These are phyloP conservation scores for Anisognathus igniventris DNA, from an alignment of 2,797 vertebrate genomes.

Conservation along the genomic window DNA sequence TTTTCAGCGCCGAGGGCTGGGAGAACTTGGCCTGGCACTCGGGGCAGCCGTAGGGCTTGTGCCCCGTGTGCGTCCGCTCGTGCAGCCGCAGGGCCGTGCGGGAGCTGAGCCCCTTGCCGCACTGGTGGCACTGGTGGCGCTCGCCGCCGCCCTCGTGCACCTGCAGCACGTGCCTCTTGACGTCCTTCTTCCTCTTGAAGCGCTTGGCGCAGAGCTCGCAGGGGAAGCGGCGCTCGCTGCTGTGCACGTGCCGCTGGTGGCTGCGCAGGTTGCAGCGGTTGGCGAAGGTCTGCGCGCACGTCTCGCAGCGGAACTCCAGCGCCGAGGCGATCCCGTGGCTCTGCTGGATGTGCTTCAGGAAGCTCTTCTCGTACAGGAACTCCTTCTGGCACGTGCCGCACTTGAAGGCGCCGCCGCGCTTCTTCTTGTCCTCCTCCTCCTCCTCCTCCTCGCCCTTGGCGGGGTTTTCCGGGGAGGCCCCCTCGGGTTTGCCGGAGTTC, in stretches of 20 bases:
- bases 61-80: slow-evolving; percentile 90
- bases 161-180: slow-evolving; percentile 88
- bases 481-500: background rate
- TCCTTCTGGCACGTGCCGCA: slow-evolving; percentile 87
- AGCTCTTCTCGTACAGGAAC: slow-evolving; percentile 94
- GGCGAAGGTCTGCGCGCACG: slow-evolving; percentile 90
- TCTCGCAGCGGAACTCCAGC: slow-evolving; percentile 84
- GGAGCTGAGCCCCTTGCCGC: slow-evolving; percentile 94
- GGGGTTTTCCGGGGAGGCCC: background rate
- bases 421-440: slow-evolving; percentile 33
- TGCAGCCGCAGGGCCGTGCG: slow-evolving; percentile 89
- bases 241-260: slow-evolving; percentile 96
- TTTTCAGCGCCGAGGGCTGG: slow-evolving; percentile 95
- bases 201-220: slow-evolving; percentile 89
- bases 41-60: slow-evolving; percentile 87
- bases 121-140: slow-evolving; percentile 83
- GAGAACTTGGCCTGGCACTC: slow-evolving; percentile 90
- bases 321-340: slow-evolving; percentile 85
- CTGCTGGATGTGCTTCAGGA: slow-evolving; percentile 87
- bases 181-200: slow-evolving; percentile 96
- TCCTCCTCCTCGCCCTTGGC: slow-evolving; percentile 3
- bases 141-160: slow-evolving; percentile 90
- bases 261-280: slow-evolving; percentile 96
- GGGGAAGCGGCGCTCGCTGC: slow-evolving; percentile 86
- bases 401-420: slow-evolving; percentile 72